Percentiles rank a stretch among this genome's conserved stretches.
These are phyloP conservation scores for Julus scanicus DNA, from an alignment of 2,888 invertebrate genomes.

Conservation along the genomic window DNA sequence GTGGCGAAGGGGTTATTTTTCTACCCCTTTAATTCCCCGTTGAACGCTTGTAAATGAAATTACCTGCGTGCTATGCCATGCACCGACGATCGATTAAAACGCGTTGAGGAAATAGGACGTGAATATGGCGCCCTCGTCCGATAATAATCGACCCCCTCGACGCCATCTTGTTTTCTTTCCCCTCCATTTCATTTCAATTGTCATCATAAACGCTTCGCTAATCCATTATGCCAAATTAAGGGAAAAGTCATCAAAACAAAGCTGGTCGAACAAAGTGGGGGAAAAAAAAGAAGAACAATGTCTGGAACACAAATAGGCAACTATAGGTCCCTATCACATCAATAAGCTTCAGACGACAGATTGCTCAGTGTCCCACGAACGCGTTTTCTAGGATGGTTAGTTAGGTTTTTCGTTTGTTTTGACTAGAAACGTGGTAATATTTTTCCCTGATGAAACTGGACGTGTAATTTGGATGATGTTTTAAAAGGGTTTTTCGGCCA, in stretches of 20 bases:
- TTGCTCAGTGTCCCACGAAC: too few relatives aligned
- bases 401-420: too few relatives aligned
- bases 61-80: conserved; percentile 6
- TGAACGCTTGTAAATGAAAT: not conserved
- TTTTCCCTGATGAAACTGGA: too few relatives aligned
- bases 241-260: conserved; percentile 21
- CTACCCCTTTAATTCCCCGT: not conserved
- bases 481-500: too few relatives aligned
- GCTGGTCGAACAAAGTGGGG: conserved; percentile 21
- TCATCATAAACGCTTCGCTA: conserved; percentile 49
- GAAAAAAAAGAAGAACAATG: not conserved
- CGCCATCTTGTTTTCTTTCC: conserved; percentile 27
- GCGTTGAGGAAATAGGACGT: not conserved
- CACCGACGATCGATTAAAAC: conserved; percentile 43
- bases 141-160: conserved; percentile 1
- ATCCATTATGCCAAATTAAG: conserved; percentile 45
- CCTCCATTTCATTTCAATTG: conserved; percentile 41
- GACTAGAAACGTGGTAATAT: too few relatives aligned
- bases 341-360: too few relatives aligned
- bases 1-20: not conserved
- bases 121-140: not conserved
- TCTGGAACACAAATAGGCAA: not conserved
- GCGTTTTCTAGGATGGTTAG: too few relatives aligned
- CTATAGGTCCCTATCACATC: too few relatives aligned
- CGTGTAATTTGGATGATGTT: too few relatives aligned